Base-by-base conservation (phyloP, 1,140 invertebrate genomes). In the Bombus vancouverensis region DNA sequence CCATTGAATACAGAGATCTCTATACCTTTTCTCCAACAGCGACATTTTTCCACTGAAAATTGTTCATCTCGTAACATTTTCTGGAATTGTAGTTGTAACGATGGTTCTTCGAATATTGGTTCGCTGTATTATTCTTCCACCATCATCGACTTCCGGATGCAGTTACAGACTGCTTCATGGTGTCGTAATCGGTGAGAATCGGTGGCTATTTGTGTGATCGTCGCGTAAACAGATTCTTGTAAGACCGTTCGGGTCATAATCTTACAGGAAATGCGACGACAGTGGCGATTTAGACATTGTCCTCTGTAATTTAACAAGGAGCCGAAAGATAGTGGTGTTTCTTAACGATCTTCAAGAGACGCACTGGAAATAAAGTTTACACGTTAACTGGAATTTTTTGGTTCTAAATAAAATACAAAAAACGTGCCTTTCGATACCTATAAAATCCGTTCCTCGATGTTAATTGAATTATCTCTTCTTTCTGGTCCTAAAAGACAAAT, bases 251-350 rank as follows among this genome's bases (percentile, higher is more conserved):
- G 79, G 75, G 62, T 62, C 28, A n/a, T 62, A 79, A 81, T 72
- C 32, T 59, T 25, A 42, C 39, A 39, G 42, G 42, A 74, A 59
- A 42, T n/a, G 74, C 73, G 59, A 76, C 44, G 25, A 75, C 22
- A 62, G 42, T 47, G 44, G 25, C 75, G 80, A 89, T 89, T 89
- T 71, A 82, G 76, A 78, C 84, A 71, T 77, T 76, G 71, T 57
- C 73, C 87, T 89, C 59, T 87, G 80, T 87, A 88, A 89, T 89
- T 85, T 86, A 86, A 74, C 87, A 47, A 37, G 6, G 37, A 37
- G 62, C 78, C 68, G 83, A 88, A 57, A 66, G 53, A 57, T 22
- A 13, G 34, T 75, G 39, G 68, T 65, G 53, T n/a, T 84, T 22
- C 70, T 65, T 81, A 47, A 66, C 82, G 59, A 84, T 72, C 65